Percentiles rank a stretch among this genome's conserved stretches.
phyloP scores from a whole-genome alignment of 2,888 invertebrate genomes.

The Mantis religiosa region DNA sequence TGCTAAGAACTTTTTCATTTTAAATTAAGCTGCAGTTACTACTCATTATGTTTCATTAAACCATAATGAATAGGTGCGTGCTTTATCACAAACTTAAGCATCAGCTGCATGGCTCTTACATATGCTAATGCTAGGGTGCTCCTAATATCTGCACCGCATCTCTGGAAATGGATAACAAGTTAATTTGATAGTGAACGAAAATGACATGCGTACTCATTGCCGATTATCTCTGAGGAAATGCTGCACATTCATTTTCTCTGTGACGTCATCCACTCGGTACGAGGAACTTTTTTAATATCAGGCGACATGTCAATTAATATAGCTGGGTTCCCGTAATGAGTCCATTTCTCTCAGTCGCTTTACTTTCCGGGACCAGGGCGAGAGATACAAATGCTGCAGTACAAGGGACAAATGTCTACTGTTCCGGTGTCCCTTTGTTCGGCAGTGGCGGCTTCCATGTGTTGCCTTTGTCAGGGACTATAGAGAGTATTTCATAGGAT shows the following conservation, averaged over 20 bases:
- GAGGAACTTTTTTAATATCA: not conserved
- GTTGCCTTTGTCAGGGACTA: not conserved
- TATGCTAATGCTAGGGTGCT: too few species aligned
- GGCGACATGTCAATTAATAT: not conserved
- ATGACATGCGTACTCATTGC: not conserved
- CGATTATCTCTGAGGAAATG: not conserved
- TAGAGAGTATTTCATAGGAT: too few species aligned
- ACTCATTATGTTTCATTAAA: too few species aligned
- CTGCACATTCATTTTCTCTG: not conserved
- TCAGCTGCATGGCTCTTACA: not conserved
- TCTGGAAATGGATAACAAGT: not conserved
- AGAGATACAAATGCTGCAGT: not conserved
- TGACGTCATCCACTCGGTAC: not conserved
- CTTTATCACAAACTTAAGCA: not conserved
- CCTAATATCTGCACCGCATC: not conserved
- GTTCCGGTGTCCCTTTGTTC: not conserved
- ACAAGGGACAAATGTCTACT: not conserved
- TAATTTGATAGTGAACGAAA: not conserved
- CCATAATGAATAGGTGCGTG: too few species aligned
- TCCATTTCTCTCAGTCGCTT: not conserved
- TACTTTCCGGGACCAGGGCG: not conserved
- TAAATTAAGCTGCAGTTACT: too few species aligned
- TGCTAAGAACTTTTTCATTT: too few species aligned
- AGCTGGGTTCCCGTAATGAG: not conserved
- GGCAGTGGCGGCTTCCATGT: not conserved